Evolutionary conservation across 2,113 vertebrate species (phyloP).

Genomic region (Solea solea): DNA sequence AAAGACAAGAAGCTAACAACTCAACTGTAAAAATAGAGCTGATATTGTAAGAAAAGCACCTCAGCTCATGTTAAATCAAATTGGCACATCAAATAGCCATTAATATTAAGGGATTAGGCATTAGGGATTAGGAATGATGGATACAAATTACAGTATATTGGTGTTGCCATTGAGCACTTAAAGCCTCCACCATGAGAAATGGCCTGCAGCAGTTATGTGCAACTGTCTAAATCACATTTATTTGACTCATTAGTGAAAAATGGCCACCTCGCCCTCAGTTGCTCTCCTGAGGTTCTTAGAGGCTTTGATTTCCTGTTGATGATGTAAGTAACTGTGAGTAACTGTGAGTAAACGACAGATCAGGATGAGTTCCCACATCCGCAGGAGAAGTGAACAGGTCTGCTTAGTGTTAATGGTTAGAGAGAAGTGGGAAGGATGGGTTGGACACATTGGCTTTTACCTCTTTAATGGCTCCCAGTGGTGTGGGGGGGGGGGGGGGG

Average conservation of each 20-base stretch:
- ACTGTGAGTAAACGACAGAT: constrained; percentile 70
- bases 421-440: constrained; percentile 50
- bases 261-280: constrained; percentile 37
- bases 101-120: too few species aligned
- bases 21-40: too few species aligned
- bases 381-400: constrained; percentile 50
- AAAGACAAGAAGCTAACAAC: too few species aligned
- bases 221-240: constrained; percentile 42
- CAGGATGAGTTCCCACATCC: constrained; percentile 62
- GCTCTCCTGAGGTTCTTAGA: constrained; percentile 57
- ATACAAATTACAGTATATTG: not conserved
- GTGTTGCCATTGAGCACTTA: constrained; percentile 25
- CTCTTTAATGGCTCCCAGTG: constrained; percentile 53
- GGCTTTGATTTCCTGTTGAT: constrained; percentile 65
- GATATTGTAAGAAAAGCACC: too few species aligned
- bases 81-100: not conserved
- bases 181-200: constrained; percentile 30
- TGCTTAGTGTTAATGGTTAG: constrained; percentile 54
- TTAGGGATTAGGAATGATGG: constrained; percentile 20
- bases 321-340: constrained; percentile 74
- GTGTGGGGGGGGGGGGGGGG: constrained; percentile 14
- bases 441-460: constrained; percentile 60
- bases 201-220: constrained; percentile 4
- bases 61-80: not conserved
- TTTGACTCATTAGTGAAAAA: constrained; percentile 58